These are phyloP conservation scores for Maccullochella peelii DNA, from an alignment of 2,113 vertebrate species.

Conservation along the genomic window DNA sequence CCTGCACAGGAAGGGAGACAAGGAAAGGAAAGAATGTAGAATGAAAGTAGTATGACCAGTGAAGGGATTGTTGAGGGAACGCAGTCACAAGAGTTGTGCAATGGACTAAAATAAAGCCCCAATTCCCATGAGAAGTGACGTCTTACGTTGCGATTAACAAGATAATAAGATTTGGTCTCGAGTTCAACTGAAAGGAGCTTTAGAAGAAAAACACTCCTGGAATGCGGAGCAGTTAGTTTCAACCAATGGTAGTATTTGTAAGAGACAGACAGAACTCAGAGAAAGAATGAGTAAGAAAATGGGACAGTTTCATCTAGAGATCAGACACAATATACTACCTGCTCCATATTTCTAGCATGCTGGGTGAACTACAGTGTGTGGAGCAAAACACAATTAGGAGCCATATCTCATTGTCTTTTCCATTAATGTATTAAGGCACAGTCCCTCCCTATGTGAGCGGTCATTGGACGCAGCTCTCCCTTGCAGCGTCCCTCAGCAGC, in stretches of 20 bases:
- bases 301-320: background rate
- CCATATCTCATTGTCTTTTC: background rate
- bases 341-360: background rate
- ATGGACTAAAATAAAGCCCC: conserved; percentile 21
- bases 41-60: conserved; percentile 7
- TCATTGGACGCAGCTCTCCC: conserved; percentile 46
- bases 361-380: background rate
- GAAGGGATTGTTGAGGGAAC: conserved; percentile 21
- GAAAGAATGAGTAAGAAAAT: background rate
- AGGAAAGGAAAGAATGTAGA: background rate
- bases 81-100: conserved; percentile 38
- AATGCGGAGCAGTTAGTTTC: conserved; percentile 65
- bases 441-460: conserved; percentile 10
- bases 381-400: background rate
- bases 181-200: conserved; percentile 78
- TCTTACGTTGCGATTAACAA: conserved; percentile 66
- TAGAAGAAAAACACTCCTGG: conserved; percentile 68
- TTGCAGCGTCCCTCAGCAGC: conserved; percentile 33
- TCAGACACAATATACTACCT: background rate
- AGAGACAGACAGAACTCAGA: background rate
- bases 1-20: conserved; percentile 69
- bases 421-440: background rate
- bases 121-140: conserved; percentile 63
- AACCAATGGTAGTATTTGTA: conserved; percentile 33
- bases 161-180: conserved; percentile 81